Percentiles rank a stretch among this genome's conserved stretches.
Conservation (phyloP, 2,113 vertebrate genomes). For the Pelvicachromis taeniatus region DNA sequence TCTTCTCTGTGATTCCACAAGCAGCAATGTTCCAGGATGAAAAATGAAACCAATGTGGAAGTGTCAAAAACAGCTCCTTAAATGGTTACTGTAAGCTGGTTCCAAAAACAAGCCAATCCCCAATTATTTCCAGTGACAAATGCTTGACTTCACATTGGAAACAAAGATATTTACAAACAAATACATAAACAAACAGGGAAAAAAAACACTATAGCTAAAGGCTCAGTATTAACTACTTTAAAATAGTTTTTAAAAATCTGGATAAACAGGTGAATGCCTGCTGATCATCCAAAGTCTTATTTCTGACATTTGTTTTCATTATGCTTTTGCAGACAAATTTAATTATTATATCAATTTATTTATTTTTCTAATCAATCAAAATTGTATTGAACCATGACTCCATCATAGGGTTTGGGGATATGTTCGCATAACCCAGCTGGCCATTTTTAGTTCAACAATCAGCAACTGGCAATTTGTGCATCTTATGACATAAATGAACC, state of each 20-base stretch:
- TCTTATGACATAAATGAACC: background rate
- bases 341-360: background rate
- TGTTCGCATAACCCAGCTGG: background rate
- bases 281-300: background rate
- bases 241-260: background rate
- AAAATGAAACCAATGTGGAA: background rate
- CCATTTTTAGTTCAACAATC: background rate
- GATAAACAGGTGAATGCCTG: background rate
- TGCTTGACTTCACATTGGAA: background rate
- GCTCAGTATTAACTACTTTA: background rate
- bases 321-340: background rate
- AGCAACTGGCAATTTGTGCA: background rate
- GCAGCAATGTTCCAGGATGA: background rate
- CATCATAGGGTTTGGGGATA: background rate
- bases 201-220: background rate
- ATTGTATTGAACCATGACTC: background rate
- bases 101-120: background rate
- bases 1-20: background rate
- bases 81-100: background rate
- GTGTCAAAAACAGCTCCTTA: background rate
- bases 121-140: background rate
- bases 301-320: background rate
- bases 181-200: background rate
- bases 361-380: background rate
- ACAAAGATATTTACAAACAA: background rate